These are phyloP conservation scores for Bursaphelenchus mucronatus DNA, from an alignment of 1,140 invertebrate genomes.

Conservation along the genomic window DNA sequence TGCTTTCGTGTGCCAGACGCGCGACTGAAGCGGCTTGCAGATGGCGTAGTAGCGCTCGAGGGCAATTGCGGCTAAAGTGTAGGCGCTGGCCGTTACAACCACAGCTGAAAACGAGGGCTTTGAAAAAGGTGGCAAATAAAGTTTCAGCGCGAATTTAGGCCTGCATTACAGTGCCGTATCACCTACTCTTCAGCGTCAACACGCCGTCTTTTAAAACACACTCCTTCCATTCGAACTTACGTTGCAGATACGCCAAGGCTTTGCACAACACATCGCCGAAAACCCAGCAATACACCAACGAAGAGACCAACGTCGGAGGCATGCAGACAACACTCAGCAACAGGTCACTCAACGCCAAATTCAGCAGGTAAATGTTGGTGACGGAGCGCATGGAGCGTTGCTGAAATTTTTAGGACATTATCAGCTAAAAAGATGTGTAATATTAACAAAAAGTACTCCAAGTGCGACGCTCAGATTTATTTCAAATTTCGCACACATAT, in stretches of 20 bases:
- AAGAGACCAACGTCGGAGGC: slow-evolving; percentile 49
- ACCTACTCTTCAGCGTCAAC: no score
- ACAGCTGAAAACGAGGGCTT: slow-evolving; percentile 34
- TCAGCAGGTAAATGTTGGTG: slow-evolving; percentile 48
- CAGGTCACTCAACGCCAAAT: slow-evolving; percentile 46
- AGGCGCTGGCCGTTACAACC: slow-evolving; percentile 45
- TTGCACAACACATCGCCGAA: slow-evolving; percentile 55
- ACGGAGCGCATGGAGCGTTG: slow-evolving; percentile 49
- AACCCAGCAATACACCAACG: slow-evolving; percentile 52
- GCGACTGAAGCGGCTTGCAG: slow-evolving; percentile 76
- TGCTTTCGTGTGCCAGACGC: slow-evolving; percentile 75
- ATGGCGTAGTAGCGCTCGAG: slow-evolving; percentile 86
- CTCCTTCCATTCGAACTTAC: slow-evolving; percentile 17
- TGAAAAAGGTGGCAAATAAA: background rate
- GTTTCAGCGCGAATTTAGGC: background rate
- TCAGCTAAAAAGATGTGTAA: no score
- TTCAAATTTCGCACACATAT: no score
- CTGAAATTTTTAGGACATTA: slow-evolving; percentile 15
- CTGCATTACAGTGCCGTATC: no score
- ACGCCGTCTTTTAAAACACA: background rate
- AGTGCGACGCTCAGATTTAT: no score
- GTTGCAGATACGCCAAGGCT: slow-evolving; percentile 47
- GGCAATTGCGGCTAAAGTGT: slow-evolving; percentile 79
- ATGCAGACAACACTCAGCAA: slow-evolving; percentile 47
- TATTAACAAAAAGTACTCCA: no score